phyloP scores from a whole-genome alignment of 2,113 vertebrate species.

The Petromus typicus region DNA sequence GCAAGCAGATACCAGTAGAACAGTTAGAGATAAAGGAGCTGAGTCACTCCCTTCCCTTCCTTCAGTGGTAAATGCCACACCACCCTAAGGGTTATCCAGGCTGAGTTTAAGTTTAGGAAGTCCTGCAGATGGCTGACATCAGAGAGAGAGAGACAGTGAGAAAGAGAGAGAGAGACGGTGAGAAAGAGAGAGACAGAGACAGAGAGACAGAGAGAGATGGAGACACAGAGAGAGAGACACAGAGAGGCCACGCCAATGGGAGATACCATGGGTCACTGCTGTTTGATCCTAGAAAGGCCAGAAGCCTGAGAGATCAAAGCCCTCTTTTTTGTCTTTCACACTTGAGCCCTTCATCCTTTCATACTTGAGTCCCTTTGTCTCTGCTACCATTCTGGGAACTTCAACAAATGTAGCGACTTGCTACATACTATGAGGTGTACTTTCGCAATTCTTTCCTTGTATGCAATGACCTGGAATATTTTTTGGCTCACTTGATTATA shows the following conservation, averaged over 20 bases:
- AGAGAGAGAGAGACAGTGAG: background rate
- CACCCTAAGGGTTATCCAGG: background rate
- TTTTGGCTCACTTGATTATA: background rate
- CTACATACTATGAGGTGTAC: background rate
- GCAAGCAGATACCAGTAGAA: too few relatives aligned
- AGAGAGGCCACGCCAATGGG: too few relatives aligned
- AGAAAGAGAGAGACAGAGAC: too few relatives aligned
- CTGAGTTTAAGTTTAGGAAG: background rate
- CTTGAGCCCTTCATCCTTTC: background rate
- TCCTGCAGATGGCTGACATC: background rate
- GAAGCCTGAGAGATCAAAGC: background rate
- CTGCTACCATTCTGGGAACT: background rate
- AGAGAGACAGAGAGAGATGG: background rate
- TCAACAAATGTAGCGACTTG: background rate
- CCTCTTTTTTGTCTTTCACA: background rate
- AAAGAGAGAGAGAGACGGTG: too few relatives aligned
- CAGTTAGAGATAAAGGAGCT: too few relatives aligned
- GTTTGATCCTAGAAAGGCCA: background rate
- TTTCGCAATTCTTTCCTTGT: background rate
- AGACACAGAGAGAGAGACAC: background rate
- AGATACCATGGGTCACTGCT: background rate
- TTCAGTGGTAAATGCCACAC: too few relatives aligned
- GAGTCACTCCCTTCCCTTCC: too few relatives aligned
- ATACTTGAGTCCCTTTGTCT: background rate
- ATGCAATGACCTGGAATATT: background rate